Evolutionary conservation across 2,888 invertebrate species (phyloP).

Genomic region (Rosalia funebris): DNA sequence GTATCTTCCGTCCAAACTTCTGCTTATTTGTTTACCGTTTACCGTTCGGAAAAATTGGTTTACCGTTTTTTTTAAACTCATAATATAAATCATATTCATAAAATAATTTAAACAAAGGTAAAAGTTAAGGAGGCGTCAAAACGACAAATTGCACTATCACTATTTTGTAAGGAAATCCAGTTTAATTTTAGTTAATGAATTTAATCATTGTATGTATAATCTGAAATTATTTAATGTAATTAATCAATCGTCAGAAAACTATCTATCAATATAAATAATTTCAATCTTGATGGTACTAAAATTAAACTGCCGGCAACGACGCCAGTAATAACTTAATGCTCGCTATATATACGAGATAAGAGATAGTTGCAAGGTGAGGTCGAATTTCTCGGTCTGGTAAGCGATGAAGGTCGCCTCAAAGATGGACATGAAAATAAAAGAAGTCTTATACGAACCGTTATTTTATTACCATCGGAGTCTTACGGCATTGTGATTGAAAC

Average conservation of each 20-base stretch:
- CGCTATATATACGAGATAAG: neutral
- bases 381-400: constrained; percentile 60
- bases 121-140: too few relatives aligned
- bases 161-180: too few relatives aligned
- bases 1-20: too few relatives aligned
- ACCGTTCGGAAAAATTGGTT: too few relatives aligned
- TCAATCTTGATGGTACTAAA: neutral
- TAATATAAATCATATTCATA: too few relatives aligned
- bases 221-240: too few relatives aligned
- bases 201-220: too few relatives aligned
- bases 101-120: too few relatives aligned
- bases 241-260: neutral
- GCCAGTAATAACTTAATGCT: neutral
- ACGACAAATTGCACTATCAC: too few relatives aligned
- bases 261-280: constrained; percentile 12
- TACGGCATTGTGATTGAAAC: constrained; percentile 39
- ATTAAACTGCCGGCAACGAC: neutral
- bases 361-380: constrained; percentile 52
- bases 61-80: too few relatives aligned
- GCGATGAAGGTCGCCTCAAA: constrained; percentile 56
- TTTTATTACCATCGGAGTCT: constrained; percentile 42
- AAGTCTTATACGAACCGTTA: constrained; percentile 43
- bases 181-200: too few relatives aligned
- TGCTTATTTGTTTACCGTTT: too few relatives aligned
- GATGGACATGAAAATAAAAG: constrained; percentile 43